Evolutionary conservation across 2,113 vertebrate species (phyloP).

Genomic region (Chaetodon auriga): DNA sequence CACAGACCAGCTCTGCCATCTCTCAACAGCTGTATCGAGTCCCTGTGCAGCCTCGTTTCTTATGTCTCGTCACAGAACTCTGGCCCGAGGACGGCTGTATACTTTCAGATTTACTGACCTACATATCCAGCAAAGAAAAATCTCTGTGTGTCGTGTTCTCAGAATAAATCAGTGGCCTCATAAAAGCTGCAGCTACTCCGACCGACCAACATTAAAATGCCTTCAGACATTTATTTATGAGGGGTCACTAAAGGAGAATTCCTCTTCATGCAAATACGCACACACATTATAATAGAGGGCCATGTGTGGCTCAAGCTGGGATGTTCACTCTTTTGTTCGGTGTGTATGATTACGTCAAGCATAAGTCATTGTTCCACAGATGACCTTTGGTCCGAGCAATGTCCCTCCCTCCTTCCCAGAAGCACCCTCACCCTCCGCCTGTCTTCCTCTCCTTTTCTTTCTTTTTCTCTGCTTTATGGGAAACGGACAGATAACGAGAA

Average conservation of each 20-base stretch:
- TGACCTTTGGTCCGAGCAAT: slow-evolving; percentile 58
- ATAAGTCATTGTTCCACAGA: slow-evolving; percentile 57
- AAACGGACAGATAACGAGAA: neutral
- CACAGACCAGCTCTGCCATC: neutral
- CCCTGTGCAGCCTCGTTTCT: neutral
- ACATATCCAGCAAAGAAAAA: slow-evolving; percentile 33
- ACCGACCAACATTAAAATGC: slow-evolving; percentile 41
- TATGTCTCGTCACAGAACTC: neutral
- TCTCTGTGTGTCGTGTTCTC: slow-evolving; percentile 20
- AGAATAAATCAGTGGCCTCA: slow-evolving; percentile 55
- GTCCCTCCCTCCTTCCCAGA: slow-evolving; percentile 19
- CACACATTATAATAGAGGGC: slow-evolving; percentile 14
- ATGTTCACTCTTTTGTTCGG: slow-evolving; percentile 44
- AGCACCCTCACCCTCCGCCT: neutral
- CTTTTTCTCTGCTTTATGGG: neutral
- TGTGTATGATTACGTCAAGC: slow-evolving; percentile 46
- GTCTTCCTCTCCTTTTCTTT: neutral
- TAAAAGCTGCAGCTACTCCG: slow-evolving; percentile 40
- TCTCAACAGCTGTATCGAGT: neutral
- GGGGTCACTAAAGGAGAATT: slow-evolving; percentile 41
- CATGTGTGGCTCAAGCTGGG: slow-evolving; percentile 65
- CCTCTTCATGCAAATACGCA: slow-evolving; percentile 26
- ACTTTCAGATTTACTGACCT: slow-evolving; percentile 57
- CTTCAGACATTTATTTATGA: slow-evolving; percentile 33
- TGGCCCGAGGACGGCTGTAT: slow-evolving; percentile 27